Conservation (phyloP, 2,888 invertebrate genomes). For the Cerastis rubricosa region DNA sequence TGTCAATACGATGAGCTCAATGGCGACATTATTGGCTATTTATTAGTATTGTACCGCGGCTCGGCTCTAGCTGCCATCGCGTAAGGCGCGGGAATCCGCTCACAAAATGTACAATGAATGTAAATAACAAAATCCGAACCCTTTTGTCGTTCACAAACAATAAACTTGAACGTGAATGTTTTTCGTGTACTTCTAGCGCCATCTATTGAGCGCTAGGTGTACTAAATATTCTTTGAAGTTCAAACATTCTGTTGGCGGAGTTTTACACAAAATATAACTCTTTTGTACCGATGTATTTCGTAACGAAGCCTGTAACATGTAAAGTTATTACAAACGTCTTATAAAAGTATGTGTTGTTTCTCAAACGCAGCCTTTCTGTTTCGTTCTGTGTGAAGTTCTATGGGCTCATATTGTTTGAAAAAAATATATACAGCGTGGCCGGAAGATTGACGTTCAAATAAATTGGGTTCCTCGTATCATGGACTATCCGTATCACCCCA, state of each 20-base stretch:
- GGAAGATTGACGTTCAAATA: no score
- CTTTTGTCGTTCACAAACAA: constrained; percentile 41
- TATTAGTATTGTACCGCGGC: constrained; percentile 40
- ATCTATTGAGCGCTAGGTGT: constrained; percentile 31
- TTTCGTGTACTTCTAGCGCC: constrained; percentile 19
- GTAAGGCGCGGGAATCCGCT: constrained; percentile 44
- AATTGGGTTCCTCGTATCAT: no score
- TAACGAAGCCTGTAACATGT: constrained; percentile 42
- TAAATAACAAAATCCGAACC: constrained; percentile 52
- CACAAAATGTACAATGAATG: constrained; percentile 55
- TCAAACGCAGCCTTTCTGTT: constrained; percentile 8
- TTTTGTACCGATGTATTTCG: constrained; percentile 23
- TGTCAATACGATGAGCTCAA: constrained; percentile 47
- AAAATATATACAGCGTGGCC: neutral
- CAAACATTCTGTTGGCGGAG: neutral
- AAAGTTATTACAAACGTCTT: constrained; percentile 29
- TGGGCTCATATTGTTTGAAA: constrained; percentile 31
- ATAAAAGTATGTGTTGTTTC: neutral
- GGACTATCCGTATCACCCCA: no score
- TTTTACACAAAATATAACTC: constrained; percentile 13
- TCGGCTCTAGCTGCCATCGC: constrained; percentile 30
- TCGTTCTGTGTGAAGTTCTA: constrained; percentile 48
- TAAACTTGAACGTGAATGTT: constrained; percentile 39
- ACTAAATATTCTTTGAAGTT: constrained; percentile 36
- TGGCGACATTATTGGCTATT: constrained; percentile 56